phyloP scores from a whole-genome alignment of 2,797 vertebrate genomes.

The Acipenser ruthenus region DNA sequence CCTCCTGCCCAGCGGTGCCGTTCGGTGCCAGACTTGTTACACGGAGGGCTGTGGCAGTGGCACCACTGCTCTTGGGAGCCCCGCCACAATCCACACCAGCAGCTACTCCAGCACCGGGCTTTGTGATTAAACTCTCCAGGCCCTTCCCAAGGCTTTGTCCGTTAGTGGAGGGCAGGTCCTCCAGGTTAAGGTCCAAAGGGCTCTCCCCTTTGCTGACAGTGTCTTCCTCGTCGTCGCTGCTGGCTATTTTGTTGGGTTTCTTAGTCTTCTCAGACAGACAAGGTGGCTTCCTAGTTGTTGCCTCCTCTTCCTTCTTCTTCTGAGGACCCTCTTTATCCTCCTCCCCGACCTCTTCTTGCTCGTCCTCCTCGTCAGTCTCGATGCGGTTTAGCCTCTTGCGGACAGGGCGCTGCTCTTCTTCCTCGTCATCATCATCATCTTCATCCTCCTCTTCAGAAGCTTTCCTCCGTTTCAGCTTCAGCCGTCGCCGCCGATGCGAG shows the following conservation, averaged over 20 bases:
- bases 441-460: slow-evolving; percentile 72
- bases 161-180: slow-evolving; percentile 75
- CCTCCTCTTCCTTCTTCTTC: slow-evolving; percentile 33
- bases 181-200: slow-evolving; percentile 68
- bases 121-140: slow-evolving; percentile 70
- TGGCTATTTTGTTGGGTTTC: slow-evolving; percentile 69
- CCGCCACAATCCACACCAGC: not conserved
- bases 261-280: slow-evolving; percentile 54
- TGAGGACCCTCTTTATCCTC: slow-evolving; percentile 17
- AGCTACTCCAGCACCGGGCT: slow-evolving; percentile 35
- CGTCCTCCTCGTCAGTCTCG: slow-evolving; percentile 76
- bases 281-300: slow-evolving; percentile 40
- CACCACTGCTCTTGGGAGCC: slow-evolving; percentile 61
- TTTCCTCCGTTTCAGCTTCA: slow-evolving; percentile 58
- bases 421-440: slow-evolving; percentile 64
- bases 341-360: slow-evolving; percentile 44
- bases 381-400: slow-evolving; percentile 87
- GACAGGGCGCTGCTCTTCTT: slow-evolving; percentile 67
- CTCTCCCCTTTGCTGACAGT: slow-evolving; percentile 63
- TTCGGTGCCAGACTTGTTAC: slow-evolving; percentile 65
- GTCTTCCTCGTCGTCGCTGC: slow-evolving; percentile 65
- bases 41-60: slow-evolving; percentile 46
- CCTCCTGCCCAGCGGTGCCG: slow-evolving; percentile 66
- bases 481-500: no score
- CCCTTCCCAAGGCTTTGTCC: slow-evolving; percentile 83